Base-by-base conservation (phyloP, 2,797 vertebrate genomes). In the Mastacembelus armatus region DNA sequence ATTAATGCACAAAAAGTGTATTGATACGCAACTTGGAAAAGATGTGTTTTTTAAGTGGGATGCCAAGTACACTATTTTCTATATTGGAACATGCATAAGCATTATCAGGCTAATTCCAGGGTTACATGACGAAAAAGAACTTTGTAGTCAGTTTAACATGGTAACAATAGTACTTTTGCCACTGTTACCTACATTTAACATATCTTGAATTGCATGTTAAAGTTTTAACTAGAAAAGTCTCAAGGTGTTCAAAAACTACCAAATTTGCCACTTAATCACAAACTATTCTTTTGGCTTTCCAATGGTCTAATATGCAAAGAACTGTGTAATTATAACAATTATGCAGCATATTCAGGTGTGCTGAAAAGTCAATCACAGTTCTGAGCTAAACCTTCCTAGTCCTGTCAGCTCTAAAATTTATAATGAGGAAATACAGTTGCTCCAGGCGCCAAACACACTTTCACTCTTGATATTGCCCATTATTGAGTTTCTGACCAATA, bases 401-500 rank as follows among this genome's bases (percentile, higher is more conserved):
- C 5, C 36, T 51, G 60, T 71, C 62, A n/a, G 48, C 19, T 50
- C 1, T 27, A 42, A 78, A 67, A 59, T 56, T 47, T 30, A 39
- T 40, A 60, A 52, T 19, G 15, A 66, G 27, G 6, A 65, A 65
- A 72, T 61, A 61, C 19, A 43, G 42, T 27, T 6, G 47, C 45
- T 55, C 15, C 7, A 39, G 39, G 27, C 39, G 51, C 33, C 12
- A 52, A 61, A 61, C 59, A 54, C n/a, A 51, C 39, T 61, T 65
- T 61, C 22, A 45, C 51, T 66, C 16, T 26, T 77, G 54, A 54
- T 55, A 60, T 38, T n/a, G 33, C 18, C 39, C 33, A 69, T 67
- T 63, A 65, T 56, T 69, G 26, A 12, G 33, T 51, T 65, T 54
- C 49, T 69, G 64, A 71, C 38, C 35, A 6, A 63, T 63, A 35